These are phyloP conservation scores for Vulpes vulpes DNA, from an alignment of 2,113 vertebrate species.

Conservation along the genomic window DNA sequence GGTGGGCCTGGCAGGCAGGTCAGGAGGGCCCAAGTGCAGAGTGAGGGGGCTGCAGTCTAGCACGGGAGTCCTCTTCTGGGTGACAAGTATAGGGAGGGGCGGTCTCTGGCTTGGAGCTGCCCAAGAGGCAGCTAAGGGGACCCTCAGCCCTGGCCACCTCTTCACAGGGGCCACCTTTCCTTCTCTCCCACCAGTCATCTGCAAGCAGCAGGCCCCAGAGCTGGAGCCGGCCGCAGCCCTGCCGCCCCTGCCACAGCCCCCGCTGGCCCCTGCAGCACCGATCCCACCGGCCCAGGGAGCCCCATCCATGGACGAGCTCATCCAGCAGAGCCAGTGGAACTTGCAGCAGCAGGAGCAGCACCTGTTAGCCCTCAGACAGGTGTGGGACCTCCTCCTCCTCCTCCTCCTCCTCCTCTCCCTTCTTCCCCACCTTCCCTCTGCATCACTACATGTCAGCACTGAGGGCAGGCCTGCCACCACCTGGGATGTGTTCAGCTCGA, in stretches of 20 bases:
- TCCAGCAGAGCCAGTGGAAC: constrained; percentile 99
- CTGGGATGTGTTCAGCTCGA: background rate
- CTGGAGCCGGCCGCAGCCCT: constrained; percentile 85
- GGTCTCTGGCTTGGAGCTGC: background rate
- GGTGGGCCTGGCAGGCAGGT: background rate
- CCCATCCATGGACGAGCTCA: constrained; percentile 93
- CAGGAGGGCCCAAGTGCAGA: background rate
- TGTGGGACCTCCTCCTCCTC: constrained; percentile 61
- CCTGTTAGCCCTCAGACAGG: constrained; percentile 96
- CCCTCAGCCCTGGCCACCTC: no score
- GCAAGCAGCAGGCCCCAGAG: constrained; percentile 95
- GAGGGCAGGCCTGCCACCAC: background rate
- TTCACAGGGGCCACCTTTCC: background rate
- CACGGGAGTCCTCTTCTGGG: background rate
- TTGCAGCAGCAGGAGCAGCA: constrained; percentile 99
- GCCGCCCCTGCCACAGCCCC: constrained; percentile 87
- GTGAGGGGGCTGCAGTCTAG: background rate
- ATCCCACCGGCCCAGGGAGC: constrained; percentile 86
- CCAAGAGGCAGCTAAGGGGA: background rate
- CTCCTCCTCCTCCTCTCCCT: background rate
- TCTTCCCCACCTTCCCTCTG: background rate
- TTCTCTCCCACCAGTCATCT: constrained; percentile 89
- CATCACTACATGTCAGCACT: background rate
- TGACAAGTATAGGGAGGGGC: background rate
- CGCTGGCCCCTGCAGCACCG: constrained; percentile 86